Percentiles rank a stretch among this genome's conserved stretches.
Conservation (phyloP, 2,797 vertebrate species). For the Propithecus perrieri region DNA sequence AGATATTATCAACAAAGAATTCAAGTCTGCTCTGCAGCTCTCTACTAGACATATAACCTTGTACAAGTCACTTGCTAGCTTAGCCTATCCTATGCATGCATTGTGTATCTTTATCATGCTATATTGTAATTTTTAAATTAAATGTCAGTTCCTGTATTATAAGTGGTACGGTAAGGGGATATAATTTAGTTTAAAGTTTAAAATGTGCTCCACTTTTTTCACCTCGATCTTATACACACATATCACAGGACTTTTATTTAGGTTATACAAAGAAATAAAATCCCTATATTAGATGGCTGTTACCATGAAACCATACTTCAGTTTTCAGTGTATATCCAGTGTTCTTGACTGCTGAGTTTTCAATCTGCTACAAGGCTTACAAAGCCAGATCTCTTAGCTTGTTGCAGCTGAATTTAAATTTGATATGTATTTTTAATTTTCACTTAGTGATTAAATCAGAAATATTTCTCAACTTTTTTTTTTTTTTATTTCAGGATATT, state of each 20-base stretch:
- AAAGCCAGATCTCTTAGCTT: conserved; percentile 31
- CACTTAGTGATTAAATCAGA: background rate
- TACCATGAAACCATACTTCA: background rate
- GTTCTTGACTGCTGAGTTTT: conserved; percentile 10
- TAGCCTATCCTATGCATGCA: background rate
- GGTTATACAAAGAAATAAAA: conserved; percentile 9
- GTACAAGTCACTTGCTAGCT: too few relatives aligned
- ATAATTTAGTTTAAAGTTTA: conserved; percentile 32
- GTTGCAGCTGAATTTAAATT: conserved; percentile 34
- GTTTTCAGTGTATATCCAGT: background rate
- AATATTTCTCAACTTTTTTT: conserved; percentile 21
- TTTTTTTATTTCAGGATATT: too few relatives aligned
- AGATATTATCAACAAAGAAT: too few relatives aligned
- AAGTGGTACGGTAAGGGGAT: background rate
- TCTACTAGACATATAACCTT: too few relatives aligned
- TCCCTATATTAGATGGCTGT: background rate
- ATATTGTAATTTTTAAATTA: conserved; percentile 28
- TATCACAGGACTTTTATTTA: background rate
- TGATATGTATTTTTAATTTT: background rate
- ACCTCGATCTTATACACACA: background rate
- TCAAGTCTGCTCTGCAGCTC: too few relatives aligned
- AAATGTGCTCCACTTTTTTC: conserved; percentile 28
- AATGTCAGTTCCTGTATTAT: background rate
- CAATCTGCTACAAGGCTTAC: background rate
- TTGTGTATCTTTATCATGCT: background rate